phyloP scores from a whole-genome alignment of 2,888 invertebrate genomes.

The Xestobium rufovillosum region DNA sequence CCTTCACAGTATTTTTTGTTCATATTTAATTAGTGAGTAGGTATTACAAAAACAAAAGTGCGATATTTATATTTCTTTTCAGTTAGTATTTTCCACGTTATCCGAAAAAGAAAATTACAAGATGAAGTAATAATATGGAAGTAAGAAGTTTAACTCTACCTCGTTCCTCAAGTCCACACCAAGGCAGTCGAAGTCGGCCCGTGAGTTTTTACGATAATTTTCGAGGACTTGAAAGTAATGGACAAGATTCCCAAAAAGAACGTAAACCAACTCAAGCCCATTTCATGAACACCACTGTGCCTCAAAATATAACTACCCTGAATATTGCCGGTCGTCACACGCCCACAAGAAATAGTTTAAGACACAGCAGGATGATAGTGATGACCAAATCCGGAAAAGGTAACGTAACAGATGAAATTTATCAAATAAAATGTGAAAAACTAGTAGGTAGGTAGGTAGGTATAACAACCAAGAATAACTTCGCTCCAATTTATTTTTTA shows the following conservation, averaged over 20 bases:
- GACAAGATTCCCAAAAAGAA: conserved; percentile 14
- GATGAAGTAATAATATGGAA: no score
- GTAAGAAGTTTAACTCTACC: conserved; percentile 20
- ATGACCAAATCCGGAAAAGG: conserved; percentile 52
- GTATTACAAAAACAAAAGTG: conserved; percentile 25
- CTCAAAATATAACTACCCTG: conserved; percentile 56
- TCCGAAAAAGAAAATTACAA: no score
- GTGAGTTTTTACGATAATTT: conserved; percentile 45
- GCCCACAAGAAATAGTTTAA: conserved; percentile 59
- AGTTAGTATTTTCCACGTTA: conserved; percentile 24
- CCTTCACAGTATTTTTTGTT: no score
- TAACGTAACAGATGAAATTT: no score
- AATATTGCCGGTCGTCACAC: conserved; percentile 59
- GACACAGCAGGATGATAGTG: conserved; percentile 64
- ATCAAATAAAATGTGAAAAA: no score
- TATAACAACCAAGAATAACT: no score
- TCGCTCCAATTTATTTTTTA: no score
- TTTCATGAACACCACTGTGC: conserved; percentile 56
- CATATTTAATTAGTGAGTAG: no score
- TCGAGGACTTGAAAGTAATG: conserved; percentile 18
- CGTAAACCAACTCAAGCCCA: conserved; percentile 46
- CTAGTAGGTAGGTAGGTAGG: no score
- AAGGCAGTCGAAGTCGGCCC: conserved; percentile 37
- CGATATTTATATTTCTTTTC: conserved; percentile 27
- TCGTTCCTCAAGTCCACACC: conserved; percentile 31